A percentile compares a stretch with the other conserved stretches of the same genome.
phyloP scores from a whole-genome alignment of 2,797 vertebrate species.

The Stomatorhinus walkeri region DNA sequence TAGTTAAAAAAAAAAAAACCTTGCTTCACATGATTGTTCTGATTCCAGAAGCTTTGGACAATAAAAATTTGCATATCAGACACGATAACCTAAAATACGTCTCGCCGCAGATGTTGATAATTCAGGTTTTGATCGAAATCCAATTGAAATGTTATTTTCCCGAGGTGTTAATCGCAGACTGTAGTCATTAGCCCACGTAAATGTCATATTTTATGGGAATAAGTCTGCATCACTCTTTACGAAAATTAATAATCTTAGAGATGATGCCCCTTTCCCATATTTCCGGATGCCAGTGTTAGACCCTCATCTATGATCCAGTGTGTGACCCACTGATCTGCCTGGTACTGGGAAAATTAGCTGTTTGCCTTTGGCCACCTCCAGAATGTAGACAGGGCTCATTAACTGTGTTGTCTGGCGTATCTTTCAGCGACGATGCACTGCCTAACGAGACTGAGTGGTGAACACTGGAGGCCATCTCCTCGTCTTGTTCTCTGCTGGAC shows the following conservation, averaged over 20 bases:
- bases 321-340: background rate
- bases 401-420: background rate
- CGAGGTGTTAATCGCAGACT: background rate
- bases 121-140: background rate
- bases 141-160: background rate
- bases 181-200: background rate
- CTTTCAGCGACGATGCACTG: background rate
- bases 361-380: background rate
- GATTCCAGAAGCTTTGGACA: background rate
- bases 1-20: background rate
- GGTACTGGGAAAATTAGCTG: background rate
- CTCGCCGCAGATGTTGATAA: background rate
- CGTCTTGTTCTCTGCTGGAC: background rate
- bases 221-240: background rate
- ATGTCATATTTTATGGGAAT: background rate
- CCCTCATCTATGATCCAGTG: background rate
- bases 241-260: background rate
- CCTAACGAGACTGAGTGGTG: background rate
- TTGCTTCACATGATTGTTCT: background rate
- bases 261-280: background rate
- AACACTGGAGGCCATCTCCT: background rate
- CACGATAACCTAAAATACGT: background rate
- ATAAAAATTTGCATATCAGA: background rate
- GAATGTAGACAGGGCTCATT: background rate
- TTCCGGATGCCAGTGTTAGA: background rate